Base-by-base conservation (phyloP, 2,797 vertebrate genomes). In the Chelon labrosus region DNA sequence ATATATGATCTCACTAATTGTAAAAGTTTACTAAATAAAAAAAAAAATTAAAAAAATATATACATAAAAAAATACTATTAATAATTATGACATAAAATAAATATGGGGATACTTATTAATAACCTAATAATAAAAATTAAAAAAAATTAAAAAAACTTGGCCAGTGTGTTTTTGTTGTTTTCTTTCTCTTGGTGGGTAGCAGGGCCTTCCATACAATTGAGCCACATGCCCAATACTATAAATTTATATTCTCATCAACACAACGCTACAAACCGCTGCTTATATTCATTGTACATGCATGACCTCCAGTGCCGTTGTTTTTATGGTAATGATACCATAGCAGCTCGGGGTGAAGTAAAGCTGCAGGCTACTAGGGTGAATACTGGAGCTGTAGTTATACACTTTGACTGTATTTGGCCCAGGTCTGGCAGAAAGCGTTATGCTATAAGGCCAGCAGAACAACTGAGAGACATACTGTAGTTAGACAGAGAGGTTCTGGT, bases 381-480 rank as follows among this genome's bases (percentile, higher is more conserved):
- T 17, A 17, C 0, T 22, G 56, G 54, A 75, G 54, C 27, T 56
- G 19, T 16, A 19, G 31, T 35, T 35, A 35, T 35, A 35, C 31
- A 7, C 31, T 25, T 3, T 51, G 68, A 61, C 16, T 46, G 31
- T 35, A 35, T 58, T 27, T 57, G 62, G 8, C 52, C 57, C 66
- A 70, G 77, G 35, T 70, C 25, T 65, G 73, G 25, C 35, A 58
- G 39, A 31, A 58, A 77, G 65, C 57, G 5, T 27, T 19, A 72
- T 5, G 50, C 69, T 54, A 58, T 7, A 35, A 4, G 7, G 11
- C 42, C 74, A 65, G 75, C 67, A 70, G 51, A 81, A 71, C 55
- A 71, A 79, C 71, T 27, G 49, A 64, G 37, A 70, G 52, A 93
- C 89, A 84, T 91, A 91, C 90, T 92, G 90, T 81, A 85, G 73